Base-by-base conservation (phyloP, 2,113 vertebrate genomes). In the Alces alces region DNA sequence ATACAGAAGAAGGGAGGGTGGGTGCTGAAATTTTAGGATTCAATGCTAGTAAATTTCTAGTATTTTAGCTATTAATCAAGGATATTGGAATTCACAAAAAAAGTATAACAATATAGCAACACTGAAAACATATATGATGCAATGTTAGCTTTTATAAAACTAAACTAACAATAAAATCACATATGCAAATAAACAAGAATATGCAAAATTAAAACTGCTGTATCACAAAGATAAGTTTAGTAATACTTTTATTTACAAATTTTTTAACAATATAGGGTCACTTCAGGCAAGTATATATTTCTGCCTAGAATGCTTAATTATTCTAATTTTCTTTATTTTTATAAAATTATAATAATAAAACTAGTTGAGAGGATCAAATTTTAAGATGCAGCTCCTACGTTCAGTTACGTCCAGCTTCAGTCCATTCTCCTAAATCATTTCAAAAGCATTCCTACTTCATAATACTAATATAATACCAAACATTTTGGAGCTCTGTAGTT, bases 321-420 rank as follows among this genome's bases (percentile, higher is more conserved):
- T 36, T 16, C 23, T 43, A 89, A 73, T 95, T 87, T 61, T 80
- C 52, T 91, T 95, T 61, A 57, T 28, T 90, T 58, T 82, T 52
- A 80, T 60, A 92, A 92, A 86, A 86, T 86, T 45, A 43, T 79
- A 88, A 88, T 82, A 39, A 97, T 76, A 70, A 70, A 95, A 92
- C 9, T 55, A 93, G 21, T 58, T 91, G 16, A 95, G 28, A 92
- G 25, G 14, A 83, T 83, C 54, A 78, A 87, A 95, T 79, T 90
- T 93, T 10, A 28, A 60, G 82, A 94, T 76, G 60, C 45, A 45
- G 39, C 45, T 83, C 86, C 28, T 66, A 91, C 12, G 47, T 89
- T 94, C 64, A 70, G 19, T 50, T 80, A 87, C 78, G 61, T 76
- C 9, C 25, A 93, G 36, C 33, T 93, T 95, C 25, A 86, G 36